phyloP scores from a whole-genome alignment of 2,113 vertebrate genomes.

The Chionomys nivalis region DNA sequence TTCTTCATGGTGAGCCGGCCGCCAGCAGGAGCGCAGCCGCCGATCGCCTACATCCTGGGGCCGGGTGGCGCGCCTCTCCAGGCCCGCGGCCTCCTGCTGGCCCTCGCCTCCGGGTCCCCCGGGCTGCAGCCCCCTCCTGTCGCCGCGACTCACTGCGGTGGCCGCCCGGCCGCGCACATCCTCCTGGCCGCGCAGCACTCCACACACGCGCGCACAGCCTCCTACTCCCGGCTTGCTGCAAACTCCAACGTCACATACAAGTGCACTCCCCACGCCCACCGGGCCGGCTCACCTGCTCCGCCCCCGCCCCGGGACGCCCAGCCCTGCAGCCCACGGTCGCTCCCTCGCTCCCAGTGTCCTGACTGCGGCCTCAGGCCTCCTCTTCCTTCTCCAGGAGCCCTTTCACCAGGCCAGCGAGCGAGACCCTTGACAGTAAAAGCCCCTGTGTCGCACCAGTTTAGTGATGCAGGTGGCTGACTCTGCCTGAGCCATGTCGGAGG shows the following conservation, averaged over 20 bases:
- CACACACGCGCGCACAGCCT: constrained; percentile 66
- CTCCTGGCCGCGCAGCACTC: constrained; percentile 58
- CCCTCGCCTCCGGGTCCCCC: not conserved
- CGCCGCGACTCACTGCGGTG: constrained; percentile 69
- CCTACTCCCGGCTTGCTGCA: constrained; percentile 52
- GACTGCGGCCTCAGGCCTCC: not conserved
- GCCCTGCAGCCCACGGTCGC: not conserved
- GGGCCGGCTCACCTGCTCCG: constrained; percentile 74
- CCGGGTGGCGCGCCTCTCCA: constrained; percentile 54
- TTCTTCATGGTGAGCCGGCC: constrained; percentile 95
- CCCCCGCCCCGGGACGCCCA: constrained; percentile 53
- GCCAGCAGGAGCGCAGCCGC: constrained; percentile 87
- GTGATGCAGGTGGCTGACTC: not conserved
- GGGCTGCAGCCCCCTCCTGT: not conserved
- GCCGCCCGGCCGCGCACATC: constrained; percentile 59
- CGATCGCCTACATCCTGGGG: constrained; percentile 92
- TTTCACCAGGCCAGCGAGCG: not conserved
- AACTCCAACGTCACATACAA: constrained; percentile 80
- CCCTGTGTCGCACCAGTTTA: not conserved
- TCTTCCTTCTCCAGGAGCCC: not conserved
- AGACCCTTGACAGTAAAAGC: not conserved
- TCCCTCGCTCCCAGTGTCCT: not conserved
- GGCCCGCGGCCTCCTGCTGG: constrained; percentile 10
- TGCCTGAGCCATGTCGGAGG: not conserved
- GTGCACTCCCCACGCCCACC: constrained; percentile 72